Percentiles rank a stretch among this genome's conserved stretches.
phyloP scores from a whole-genome alignment of 2,888 invertebrate genomes.

The Hydrotaea diabolus region DNA sequence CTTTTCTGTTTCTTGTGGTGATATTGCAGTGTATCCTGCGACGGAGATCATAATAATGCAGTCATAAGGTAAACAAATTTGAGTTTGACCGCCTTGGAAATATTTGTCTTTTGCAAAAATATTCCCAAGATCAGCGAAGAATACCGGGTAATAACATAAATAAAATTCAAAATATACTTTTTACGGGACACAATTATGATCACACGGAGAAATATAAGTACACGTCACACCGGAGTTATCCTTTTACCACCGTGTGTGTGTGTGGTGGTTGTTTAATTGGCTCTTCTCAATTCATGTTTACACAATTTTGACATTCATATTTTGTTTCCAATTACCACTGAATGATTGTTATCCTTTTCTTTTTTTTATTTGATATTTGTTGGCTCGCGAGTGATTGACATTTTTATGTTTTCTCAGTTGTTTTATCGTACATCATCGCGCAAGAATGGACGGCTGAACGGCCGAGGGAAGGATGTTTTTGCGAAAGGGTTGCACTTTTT shows the following conservation, averaged over 20 bases:
- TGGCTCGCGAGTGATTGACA: constrained; percentile 55
- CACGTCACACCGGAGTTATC: background rate
- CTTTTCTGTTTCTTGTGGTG: too few species aligned
- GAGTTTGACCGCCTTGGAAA: too few species aligned
- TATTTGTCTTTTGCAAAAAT: too few species aligned
- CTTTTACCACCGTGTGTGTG: background rate
- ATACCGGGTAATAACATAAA: too few species aligned
- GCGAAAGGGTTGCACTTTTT: constrained; percentile 53
- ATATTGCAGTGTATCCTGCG: too few species aligned
- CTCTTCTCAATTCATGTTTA: constrained; percentile 61
- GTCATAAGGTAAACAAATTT: too few species aligned
- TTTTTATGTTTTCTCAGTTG: constrained; percentile 66
- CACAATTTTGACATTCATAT: constrained; percentile 63
- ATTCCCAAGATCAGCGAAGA: too few species aligned
- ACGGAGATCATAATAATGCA: too few species aligned
- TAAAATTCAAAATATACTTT: too few species aligned
- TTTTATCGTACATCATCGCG: constrained; percentile 48
- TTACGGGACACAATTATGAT: too few species aligned
- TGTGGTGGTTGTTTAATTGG: constrained; percentile 63
- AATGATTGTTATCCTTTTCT: constrained; percentile 14
- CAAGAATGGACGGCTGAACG: background rate
- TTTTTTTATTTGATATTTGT: background rate
- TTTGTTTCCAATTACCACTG: constrained; percentile 60
- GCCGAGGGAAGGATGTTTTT: background rate
- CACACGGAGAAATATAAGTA: too few species aligned